These are phyloP conservation scores for Calameuta filiformis DNA, from an alignment of 2,888 invertebrate genomes.

Conservation along the genomic window DNA sequence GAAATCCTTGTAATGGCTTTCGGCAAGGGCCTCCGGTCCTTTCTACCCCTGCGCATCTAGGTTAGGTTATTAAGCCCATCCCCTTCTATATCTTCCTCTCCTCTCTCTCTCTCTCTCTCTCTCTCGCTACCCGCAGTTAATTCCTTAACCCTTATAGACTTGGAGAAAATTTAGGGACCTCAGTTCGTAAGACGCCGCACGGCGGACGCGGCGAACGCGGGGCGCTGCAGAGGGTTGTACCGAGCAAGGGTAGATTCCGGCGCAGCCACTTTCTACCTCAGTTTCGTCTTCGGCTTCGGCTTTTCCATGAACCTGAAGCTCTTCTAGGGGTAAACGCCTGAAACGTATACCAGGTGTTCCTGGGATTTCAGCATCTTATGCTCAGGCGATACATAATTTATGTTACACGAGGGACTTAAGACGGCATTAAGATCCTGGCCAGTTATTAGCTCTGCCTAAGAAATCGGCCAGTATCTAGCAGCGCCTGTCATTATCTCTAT, in stretches of 20 bases:
- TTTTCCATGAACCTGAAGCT: background rate
- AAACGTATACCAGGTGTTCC: constrained; percentile 64
- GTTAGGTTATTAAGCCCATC: constrained; percentile 44
- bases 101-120: constrained; percentile 11
- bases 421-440: constrained; percentile 62
- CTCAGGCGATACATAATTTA: constrained; percentile 66
- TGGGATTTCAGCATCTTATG: constrained; percentile 64
- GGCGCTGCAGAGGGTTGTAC: constrained; percentile 11
- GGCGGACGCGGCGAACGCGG: constrained; percentile 4
- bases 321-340: background rate
- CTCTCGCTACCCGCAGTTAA: constrained; percentile 43
- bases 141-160: constrained; percentile 65
- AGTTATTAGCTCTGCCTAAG: constrained; percentile 1
- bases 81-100: constrained; percentile 20
- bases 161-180: constrained; percentile 58
- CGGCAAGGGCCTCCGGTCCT: constrained; percentile 47
- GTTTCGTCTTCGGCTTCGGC: background rate
- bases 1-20: constrained; percentile 65
- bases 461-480: background rate
- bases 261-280: background rate
- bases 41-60: constrained; percentile 21
- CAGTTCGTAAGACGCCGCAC: constrained; percentile 29
- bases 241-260: background rate
- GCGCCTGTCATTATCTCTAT: background rate
- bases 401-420: constrained; percentile 64